A percentile compares a stretch with the other conserved stretches of the same genome.
These are phyloP conservation scores for Dastarcus helophoroides DNA, from an alignment of 2,888 invertebrate species.

Conservation along the genomic window DNA sequence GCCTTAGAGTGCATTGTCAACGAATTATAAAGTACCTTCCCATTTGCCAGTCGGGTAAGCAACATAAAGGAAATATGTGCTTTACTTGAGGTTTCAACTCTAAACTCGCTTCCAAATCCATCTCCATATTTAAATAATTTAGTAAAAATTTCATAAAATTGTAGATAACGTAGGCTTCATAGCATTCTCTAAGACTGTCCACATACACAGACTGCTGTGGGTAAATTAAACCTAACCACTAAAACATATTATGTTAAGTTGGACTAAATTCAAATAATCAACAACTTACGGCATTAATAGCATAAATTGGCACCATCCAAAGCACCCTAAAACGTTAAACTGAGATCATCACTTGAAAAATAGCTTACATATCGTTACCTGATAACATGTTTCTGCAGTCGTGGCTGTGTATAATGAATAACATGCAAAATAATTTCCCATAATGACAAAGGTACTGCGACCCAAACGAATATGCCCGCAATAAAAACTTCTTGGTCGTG, in stretches of 20 bases:
- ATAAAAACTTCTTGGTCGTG: constrained; percentile 73
- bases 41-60: constrained; percentile 87
- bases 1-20: too few relatives aligned
- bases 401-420: constrained; percentile 85
- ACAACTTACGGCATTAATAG: constrained; percentile 75
- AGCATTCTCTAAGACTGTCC: constrained; percentile 88
- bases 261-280: constrained; percentile 1
- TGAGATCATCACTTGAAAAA: constrained; percentile 8
- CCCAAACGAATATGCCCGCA: constrained; percentile 82
- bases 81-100: constrained; percentile 75
- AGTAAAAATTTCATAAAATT: constrained; percentile 93
- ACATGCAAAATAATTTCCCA: constrained; percentile 94
- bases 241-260: constrained; percentile 18
- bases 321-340: constrained; percentile 55
- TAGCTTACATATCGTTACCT: constrained; percentile 37
- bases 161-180: constrained; percentile 96
- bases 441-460: constrained; percentile 83
- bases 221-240: constrained; percentile 83
- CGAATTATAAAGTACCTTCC: constrained; percentile 51
- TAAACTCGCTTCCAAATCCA: constrained; percentile 71
- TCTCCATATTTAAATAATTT: constrained; percentile 78
- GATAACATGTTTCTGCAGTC: constrained; percentile 86
- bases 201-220: constrained; percentile 84
- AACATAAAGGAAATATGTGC: constrained; percentile 87
- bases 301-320: constrained; percentile 98